phyloP scores from a whole-genome alignment of 2,797 vertebrate genomes.

The Salmo trutta region DNA sequence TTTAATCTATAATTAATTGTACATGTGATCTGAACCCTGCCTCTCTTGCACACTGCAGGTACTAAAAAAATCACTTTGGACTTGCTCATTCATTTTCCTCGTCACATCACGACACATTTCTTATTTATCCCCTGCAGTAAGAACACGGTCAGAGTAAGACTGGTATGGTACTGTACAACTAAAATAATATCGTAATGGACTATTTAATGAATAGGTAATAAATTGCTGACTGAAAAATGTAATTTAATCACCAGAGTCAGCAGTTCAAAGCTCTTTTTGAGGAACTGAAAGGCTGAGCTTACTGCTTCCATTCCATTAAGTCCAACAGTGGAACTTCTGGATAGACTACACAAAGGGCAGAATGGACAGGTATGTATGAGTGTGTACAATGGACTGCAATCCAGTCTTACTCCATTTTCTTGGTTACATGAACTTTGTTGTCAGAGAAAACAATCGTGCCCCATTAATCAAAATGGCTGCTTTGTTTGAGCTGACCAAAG shows the following conservation, averaged over 20 bases:
- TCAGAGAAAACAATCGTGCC: background rate
- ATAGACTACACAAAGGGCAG: background rate
- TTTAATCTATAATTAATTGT: conserved; percentile 31
- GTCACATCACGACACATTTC: conserved; percentile 21
- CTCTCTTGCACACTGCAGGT: conserved; percentile 26
- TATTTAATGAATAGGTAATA: background rate
- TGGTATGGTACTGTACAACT: background rate
- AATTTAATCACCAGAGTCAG: background rate
- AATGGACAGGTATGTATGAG: too few relatives aligned
- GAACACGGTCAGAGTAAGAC: background rate
- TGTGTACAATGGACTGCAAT: too few relatives aligned
- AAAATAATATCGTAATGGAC: background rate
- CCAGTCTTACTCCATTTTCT: too few relatives aligned
- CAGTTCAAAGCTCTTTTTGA: background rate
- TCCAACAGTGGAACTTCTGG: too few relatives aligned
- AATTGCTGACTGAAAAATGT: background rate
- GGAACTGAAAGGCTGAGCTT: background rate
- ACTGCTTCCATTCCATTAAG: background rate
- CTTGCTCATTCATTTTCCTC: conserved; percentile 22
- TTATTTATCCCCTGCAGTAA: conserved; percentile 17
- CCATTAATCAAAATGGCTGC: background rate
- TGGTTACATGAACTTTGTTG: background rate
- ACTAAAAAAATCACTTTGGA: conserved; percentile 32
- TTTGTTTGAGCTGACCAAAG: conserved; percentile 2
- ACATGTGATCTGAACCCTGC: conserved; percentile 15